Conservation (phyloP, 2,113 vertebrate genomes). For the Accipiter virgatus region DNA sequence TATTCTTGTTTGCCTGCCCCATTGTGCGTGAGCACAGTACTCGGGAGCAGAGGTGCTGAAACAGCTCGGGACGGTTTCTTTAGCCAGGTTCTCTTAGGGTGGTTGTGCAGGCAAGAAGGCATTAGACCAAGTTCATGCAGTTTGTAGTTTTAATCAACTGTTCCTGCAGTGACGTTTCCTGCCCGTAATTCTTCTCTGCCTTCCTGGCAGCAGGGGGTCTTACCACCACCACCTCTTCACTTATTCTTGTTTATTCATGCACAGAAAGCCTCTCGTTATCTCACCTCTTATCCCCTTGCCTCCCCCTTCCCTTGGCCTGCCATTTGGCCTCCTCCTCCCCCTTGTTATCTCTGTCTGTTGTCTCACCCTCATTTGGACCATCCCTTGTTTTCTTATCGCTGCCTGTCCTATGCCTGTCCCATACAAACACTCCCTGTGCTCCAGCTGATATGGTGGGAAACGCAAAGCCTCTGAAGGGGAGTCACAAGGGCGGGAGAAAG, state of each 20-base stretch:
- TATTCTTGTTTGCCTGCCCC: neutral
- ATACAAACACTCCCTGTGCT: neutral
- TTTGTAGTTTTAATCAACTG: slow-evolving; percentile 5
- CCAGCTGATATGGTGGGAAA: slow-evolving; percentile 28
- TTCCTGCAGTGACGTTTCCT: neutral
- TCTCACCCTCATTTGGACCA: slow-evolving; percentile 11
- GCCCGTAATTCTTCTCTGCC: neutral
- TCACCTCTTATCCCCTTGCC: neutral
- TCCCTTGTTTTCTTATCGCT: slow-evolving; percentile 38
- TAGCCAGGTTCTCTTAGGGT: neutral
- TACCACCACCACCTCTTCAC: neutral
- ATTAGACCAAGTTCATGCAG: neutral
- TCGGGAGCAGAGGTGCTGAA: neutral
- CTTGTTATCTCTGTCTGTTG: slow-evolving; percentile 10
- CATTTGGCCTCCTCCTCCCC: slow-evolving; percentile 43
- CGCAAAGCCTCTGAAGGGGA: neutral
- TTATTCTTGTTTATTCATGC: slow-evolving; percentile 38
- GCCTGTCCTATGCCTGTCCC: neutral
- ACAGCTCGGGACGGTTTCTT: neutral
- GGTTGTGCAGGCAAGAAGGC: neutral
- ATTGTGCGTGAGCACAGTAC: neutral
- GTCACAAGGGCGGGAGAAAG: neutral
- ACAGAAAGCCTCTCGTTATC: slow-evolving; percentile 21
- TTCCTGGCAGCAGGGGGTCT: neutral
- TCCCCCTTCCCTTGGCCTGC: neutral